A percentile compares a stretch with the other conserved stretches of the same genome.
These are phyloP conservation scores for Tricholaema leucomelas DNA, from an alignment of 2,113 vertebrate species.

Conservation along the genomic window DNA sequence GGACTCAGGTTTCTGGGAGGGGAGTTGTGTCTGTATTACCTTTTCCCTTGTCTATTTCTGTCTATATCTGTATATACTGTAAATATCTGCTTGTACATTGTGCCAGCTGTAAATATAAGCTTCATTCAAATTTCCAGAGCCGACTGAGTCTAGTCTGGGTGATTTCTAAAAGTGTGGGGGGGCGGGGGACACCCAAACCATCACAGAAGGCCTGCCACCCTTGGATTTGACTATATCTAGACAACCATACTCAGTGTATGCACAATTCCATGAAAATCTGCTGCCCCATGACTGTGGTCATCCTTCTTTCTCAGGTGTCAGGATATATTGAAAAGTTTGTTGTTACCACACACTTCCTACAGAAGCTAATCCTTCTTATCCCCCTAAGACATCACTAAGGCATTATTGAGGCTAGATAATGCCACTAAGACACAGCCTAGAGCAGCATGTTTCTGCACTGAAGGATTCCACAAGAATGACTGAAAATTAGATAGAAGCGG, in stretches of 20 bases:
- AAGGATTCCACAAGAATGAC: not conserved
- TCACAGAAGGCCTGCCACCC: not conserved
- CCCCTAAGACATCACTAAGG: not conserved
- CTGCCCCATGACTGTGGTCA: not conserved
- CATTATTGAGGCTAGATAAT: not conserved
- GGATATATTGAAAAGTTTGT: not conserved
- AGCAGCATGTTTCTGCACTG: not conserved
- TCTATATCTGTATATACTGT: too few relatives aligned
- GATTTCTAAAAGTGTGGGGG: too few relatives aligned
- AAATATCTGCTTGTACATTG: too few relatives aligned
- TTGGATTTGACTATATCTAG: not conserved
- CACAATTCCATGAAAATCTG: not conserved
- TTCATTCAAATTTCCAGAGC: too few relatives aligned
- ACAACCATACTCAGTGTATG: not conserved
- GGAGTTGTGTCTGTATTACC: too few relatives aligned
- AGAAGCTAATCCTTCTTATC: not conserved
- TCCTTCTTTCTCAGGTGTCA: not conserved
- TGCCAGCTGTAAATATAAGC: too few relatives aligned
- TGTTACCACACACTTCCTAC: not conserved
- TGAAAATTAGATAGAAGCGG: slow-evolving; percentile 31
- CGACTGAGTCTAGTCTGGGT: too few relatives aligned
- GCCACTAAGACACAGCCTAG: not conserved
- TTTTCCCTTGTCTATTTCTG: too few relatives aligned
- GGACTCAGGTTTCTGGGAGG: too few relatives aligned
- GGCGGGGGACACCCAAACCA: too few relatives aligned